These are phyloP conservation scores for Clitarchus hookeri DNA, from an alignment of 2,888 invertebrate genomes.

Conservation along the genomic window DNA sequence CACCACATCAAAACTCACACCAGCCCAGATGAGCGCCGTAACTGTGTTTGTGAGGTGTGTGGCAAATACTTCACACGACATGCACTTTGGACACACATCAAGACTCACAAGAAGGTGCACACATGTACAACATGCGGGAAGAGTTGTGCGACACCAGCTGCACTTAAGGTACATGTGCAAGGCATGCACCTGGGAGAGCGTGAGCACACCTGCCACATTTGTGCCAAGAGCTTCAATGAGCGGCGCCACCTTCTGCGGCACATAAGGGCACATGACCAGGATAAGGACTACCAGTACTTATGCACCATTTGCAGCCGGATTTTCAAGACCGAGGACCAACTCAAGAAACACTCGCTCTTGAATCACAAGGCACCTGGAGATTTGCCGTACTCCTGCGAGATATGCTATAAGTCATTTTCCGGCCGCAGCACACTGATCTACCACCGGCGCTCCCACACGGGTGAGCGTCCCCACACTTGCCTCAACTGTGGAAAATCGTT, in stretches of 20 bases:
- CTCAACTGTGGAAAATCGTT: slow-evolving; percentile 45
- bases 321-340: slow-evolving; percentile 35
- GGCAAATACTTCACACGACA: slow-evolving; percentile 46
- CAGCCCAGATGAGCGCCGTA: slow-evolving; percentile 30
- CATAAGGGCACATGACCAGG: slow-evolving; percentile 34
- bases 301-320: slow-evolving; percentile 36
- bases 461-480: slow-evolving; percentile 45
- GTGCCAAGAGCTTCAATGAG: slow-evolving; percentile 39
- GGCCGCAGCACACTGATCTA: slow-evolving; percentile 38
- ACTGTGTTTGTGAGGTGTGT: slow-evolving; percentile 45
- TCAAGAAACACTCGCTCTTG: slow-evolving; percentile 31
- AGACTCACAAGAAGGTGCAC: slow-evolving; percentile 41
- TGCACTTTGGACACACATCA: slow-evolving; percentile 44
- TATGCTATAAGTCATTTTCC: slow-evolving; percentile 41
- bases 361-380: slow-evolving; percentile 35
- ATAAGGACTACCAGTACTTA: slow-evolving; percentile 18
- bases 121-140: slow-evolving; percentile 37
- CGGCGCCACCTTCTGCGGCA: slow-evolving; percentile 41
- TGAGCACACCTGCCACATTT: slow-evolving; percentile 38
- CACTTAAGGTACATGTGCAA: slow-evolving; percentile 34
- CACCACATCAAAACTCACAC: slow-evolving; percentile 40
- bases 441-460: slow-evolving; percentile 43
- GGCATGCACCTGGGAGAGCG: slow-evolving; percentile 36
- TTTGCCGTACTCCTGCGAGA: slow-evolving; percentile 34
- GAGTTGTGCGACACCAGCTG: slow-evolving; percentile 35